phyloP scores from a whole-genome alignment of 2,113 vertebrate genomes.

The Parus major region DNA sequence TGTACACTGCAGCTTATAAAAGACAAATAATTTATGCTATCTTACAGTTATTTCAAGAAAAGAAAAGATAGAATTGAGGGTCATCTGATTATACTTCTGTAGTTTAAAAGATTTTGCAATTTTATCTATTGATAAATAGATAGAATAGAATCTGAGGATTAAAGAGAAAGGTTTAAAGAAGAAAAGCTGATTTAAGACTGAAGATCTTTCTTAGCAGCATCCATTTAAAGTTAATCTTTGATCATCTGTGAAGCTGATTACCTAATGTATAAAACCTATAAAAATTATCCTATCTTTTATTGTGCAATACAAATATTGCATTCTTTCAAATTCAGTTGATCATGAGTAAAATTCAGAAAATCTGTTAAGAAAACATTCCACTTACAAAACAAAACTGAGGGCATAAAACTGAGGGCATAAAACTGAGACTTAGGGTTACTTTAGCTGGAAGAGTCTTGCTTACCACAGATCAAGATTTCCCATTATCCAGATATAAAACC shows the following conservation, averaged over 20 bases:
- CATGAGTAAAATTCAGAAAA: not conserved
- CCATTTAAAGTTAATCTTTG: conserved; percentile 68
- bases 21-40: not conserved
- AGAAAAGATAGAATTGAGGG: conserved; percentile 2
- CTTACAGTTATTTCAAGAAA: not conserved
- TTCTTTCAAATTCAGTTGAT: not conserved
- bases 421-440: not conserved
- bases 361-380: not conserved
- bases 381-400: not conserved
- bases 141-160: conserved; percentile 56
- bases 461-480: not conserved
- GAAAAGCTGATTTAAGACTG: conserved; percentile 64
- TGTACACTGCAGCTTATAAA: not conserved
- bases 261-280: conserved; percentile 52
- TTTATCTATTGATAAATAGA: conserved; percentile 73
- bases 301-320: conserved; percentile 28
- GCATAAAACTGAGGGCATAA: not conserved
- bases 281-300: conserved; percentile 54
- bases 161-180: conserved; percentile 58
- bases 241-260: conserved; percentile 65
- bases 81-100: conserved; percentile 44
- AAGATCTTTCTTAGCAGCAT: conserved; percentile 57
- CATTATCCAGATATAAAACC: not conserved
- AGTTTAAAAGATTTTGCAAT: conserved; percentile 70
- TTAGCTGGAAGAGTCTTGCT: not conserved